A percentile compares a stretch with the other conserved stretches of the same genome.
These are phyloP conservation scores for Conomelus anceps DNA, from an alignment of 2,888 invertebrate species.

Conservation along the genomic window DNA sequence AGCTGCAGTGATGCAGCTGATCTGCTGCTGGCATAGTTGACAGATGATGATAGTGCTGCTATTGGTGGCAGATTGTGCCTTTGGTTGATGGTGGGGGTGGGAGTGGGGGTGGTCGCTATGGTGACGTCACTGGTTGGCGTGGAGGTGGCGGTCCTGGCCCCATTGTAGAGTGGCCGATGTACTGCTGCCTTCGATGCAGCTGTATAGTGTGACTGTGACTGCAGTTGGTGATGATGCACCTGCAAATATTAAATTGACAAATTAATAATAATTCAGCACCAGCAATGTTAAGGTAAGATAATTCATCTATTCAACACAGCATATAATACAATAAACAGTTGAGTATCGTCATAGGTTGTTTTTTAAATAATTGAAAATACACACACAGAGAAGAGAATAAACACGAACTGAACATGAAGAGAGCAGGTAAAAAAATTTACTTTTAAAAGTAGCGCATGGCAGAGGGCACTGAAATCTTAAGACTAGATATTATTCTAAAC, in stretches of 20 bases:
- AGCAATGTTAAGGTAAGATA: too few species aligned
- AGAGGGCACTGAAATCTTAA: too few species aligned
- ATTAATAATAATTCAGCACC: too few species aligned
- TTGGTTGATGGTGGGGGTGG: background rate
- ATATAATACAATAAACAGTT: too few species aligned
- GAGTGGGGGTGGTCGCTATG: constrained; percentile 8
- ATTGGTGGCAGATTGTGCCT: constrained; percentile 49
- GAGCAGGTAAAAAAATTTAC: too few species aligned
- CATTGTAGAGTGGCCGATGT: background rate
- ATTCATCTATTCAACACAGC: too few species aligned
- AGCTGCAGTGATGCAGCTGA: background rate
- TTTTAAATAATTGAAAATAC: too few species aligned
- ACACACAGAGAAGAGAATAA: too few species aligned
- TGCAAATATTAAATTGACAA: background rate
- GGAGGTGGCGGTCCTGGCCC: background rate
- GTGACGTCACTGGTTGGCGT: background rate
- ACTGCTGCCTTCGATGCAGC: background rate
- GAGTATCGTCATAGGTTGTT: too few species aligned
- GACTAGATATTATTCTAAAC: too few species aligned
- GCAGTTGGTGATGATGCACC: constrained; percentile 37
- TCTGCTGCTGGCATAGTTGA: constrained; percentile 8
- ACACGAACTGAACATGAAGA: too few species aligned
- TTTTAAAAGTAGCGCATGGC: too few species aligned
- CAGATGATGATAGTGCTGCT: constrained; percentile 44
- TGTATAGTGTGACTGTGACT: background rate